Evolutionary conservation across 2,797 vertebrate species (phyloP).

Genomic region (Sebastes paucispinis): DNA sequence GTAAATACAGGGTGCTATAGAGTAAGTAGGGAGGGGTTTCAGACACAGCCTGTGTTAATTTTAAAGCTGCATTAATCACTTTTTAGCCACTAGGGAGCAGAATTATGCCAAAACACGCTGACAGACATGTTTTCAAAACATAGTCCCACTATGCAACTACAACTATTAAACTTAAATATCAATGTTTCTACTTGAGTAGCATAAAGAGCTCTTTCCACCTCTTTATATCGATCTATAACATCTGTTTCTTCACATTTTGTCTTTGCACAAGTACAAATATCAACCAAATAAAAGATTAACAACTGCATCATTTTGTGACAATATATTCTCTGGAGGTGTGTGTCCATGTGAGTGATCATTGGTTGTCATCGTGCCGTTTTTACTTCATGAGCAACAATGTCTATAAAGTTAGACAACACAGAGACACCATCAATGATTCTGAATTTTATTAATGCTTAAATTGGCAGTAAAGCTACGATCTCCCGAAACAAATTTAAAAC

Average conservation of each 20-base stretch:
- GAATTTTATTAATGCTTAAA: not conserved
- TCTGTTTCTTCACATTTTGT: not conserved
- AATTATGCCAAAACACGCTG: not conserved
- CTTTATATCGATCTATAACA: not conserved
- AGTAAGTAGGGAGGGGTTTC: not conserved
- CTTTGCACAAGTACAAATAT: not conserved
- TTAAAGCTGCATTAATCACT: not conserved
- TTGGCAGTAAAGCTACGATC: not conserved
- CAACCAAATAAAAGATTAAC: constrained; percentile 39
- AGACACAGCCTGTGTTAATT: not conserved
- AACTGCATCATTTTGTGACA: not conserved
- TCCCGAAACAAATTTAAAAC: not conserved
- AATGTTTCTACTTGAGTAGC: not conserved
- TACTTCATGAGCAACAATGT: not conserved
- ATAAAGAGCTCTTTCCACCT: not conserved
- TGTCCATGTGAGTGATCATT: not conserved
- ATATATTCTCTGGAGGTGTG: not conserved
- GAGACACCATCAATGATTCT: not conserved
- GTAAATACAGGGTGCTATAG: not conserved
- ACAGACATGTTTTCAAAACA: not conserved
- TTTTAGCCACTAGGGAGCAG: not conserved
- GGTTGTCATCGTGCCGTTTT: not conserved
- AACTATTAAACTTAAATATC: not conserved
- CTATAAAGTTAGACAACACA: not conserved
- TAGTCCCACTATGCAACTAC: not conserved